Conservation (phyloP, 2,888 invertebrate genomes). For the Branchipolynoe longqiensis region DNA sequence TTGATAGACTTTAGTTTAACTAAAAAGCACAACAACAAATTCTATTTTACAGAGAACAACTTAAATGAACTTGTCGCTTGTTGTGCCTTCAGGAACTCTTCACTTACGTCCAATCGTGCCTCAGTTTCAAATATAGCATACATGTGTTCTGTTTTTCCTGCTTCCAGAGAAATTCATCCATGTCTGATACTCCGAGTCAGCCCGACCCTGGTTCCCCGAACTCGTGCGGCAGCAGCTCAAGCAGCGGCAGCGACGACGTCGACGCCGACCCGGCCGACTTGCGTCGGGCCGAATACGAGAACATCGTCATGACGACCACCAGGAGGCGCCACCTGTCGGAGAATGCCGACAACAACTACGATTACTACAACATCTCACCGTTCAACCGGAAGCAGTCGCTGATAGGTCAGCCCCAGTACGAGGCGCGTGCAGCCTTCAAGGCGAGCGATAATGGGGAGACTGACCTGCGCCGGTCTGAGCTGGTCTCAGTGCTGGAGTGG, state of each 20-base stretch:
- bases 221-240: too few species aligned
- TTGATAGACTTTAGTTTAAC: too few species aligned
- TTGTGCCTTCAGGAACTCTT: too few species aligned
- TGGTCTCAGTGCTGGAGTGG: slow-evolving; percentile 24
- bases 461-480: slow-evolving; percentile 1
- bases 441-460: slow-evolving; percentile 23
- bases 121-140: too few species aligned
- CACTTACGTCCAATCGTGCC: too few species aligned
- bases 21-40: too few species aligned
- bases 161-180: too few species aligned
- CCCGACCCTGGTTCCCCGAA: too few species aligned
- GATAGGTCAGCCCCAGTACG: slow-evolving; percentile 13
- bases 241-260: background rate
- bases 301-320: background rate
- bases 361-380: slow-evolving; percentile 37
- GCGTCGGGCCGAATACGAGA: background rate
- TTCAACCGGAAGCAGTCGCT: slow-evolving; percentile 34
- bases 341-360: background rate
- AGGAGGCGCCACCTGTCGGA: background rate
- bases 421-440: slow-evolving; percentile 27
- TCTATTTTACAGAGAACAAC: too few species aligned
- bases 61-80: too few species aligned
- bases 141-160: too few species aligned
- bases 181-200: too few species aligned
- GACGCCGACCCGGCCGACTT: slow-evolving; percentile 13